Percentiles rank a stretch among this genome's conserved stretches.
Conservation (phyloP, 2,888 invertebrate species). For the Hyppa rectilinea region DNA sequence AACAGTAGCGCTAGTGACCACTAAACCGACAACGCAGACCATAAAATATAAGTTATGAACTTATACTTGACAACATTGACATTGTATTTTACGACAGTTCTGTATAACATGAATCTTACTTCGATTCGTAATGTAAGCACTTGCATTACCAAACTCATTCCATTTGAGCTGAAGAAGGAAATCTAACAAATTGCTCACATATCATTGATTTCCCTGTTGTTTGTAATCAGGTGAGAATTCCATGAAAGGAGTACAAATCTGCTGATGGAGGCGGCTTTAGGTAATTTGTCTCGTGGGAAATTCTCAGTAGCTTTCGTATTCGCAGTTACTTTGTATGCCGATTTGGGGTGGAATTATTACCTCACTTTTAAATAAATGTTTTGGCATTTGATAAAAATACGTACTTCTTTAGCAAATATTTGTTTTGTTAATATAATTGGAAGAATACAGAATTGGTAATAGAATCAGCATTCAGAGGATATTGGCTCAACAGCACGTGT, state of each 20-base stretch:
- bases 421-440: not conserved
- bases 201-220: constrained; percentile 63
- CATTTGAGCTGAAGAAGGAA: constrained; percentile 12
- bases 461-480: constrained; percentile 10
- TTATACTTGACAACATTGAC: not conserved
- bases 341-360: constrained; percentile 34
- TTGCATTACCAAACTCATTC: constrained; percentile 4
- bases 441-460: constrained; percentile 2
- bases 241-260: constrained; percentile 65
- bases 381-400: constrained; percentile 16
- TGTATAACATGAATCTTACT: not conserved
- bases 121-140: not conserved
- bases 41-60: no score
- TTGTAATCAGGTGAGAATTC: constrained; percentile 67
- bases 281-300: constrained; percentile 82
- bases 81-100: not conserved
- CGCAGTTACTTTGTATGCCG: constrained; percentile 71
- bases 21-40: no score
- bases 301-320: constrained; percentile 73
- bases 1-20: no score
- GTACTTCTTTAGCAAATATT: not conserved
- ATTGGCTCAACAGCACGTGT: constrained; percentile 11
- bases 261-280: constrained; percentile 69
- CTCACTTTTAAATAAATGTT: constrained; percentile 40
- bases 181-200: constrained; percentile 54